Conservation (phyloP, 2,113 vertebrate species). For the Hyperoodon ampullatus region DNA sequence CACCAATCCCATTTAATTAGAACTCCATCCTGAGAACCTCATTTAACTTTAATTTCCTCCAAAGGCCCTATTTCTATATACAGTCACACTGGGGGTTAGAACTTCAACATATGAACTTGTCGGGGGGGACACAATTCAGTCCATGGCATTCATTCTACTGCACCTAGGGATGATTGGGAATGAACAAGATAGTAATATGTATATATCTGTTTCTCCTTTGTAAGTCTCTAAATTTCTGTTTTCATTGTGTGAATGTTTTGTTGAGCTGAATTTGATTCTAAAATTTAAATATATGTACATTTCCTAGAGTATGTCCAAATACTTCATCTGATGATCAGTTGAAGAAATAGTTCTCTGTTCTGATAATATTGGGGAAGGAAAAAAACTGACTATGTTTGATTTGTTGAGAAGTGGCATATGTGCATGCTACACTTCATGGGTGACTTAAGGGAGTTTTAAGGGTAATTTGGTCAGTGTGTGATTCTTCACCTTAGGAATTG, state of each 20-base stretch:
- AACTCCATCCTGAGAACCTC: background rate
- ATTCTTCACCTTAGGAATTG: background rate
- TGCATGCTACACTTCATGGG: background rate
- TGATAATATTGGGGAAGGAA: background rate
- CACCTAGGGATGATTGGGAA: background rate
- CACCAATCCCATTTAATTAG: background rate
- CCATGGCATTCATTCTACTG: background rate
- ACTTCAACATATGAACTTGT: background rate
- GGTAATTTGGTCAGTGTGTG: background rate
- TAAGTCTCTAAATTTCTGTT: slow-evolving; percentile 5
- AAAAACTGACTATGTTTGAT: background rate
- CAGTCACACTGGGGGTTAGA: background rate
- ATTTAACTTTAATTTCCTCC: background rate
- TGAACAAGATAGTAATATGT: background rate
- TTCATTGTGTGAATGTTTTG: background rate
- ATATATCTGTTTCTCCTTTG: background rate
- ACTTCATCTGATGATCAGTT: background rate
- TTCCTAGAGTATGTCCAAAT: background rate
- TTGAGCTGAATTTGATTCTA: slow-evolving; percentile 4
- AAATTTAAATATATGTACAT: slow-evolving; percentile 32
- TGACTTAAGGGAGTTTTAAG: slow-evolving; percentile 18
- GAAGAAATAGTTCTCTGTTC: slow-evolving; percentile 25
- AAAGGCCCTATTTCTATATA: background rate
- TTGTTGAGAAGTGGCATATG: background rate
- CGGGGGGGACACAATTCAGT: background rate